phyloP scores from a whole-genome alignment of 2,888 invertebrate species.

The Beris chalybata region DNA sequence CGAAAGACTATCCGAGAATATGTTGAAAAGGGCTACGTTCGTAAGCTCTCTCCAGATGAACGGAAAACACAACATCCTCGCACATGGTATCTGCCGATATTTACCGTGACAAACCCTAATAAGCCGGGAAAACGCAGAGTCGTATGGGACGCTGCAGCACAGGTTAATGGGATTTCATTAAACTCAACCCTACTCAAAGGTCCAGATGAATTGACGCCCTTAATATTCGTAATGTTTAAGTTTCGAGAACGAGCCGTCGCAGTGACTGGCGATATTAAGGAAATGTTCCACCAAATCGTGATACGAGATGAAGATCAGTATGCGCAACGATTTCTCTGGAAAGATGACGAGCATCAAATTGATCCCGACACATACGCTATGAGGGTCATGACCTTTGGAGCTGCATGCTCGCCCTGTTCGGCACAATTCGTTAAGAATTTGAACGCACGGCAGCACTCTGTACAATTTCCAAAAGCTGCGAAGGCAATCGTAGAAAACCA shows the following conservation, averaged over 20 bases:
- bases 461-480: slow-evolving; percentile 40
- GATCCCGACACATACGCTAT: slow-evolving; percentile 37
- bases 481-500: slow-evolving; percentile 43
- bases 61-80: too few species aligned
- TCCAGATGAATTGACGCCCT: slow-evolving; percentile 46
- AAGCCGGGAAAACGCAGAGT: slow-evolving; percentile 45
- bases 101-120: slow-evolving; percentile 40
- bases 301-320: slow-evolving; percentile 43
- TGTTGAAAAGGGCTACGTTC: too few species aligned
- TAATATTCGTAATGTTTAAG: slow-evolving; percentile 47
- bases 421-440: slow-evolving; percentile 40
- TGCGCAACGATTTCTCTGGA: slow-evolving; percentile 45
- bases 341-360: slow-evolving; percentile 34
- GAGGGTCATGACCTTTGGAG: slow-evolving; percentile 40
- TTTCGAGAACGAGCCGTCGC: slow-evolving; percentile 49
- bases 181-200: slow-evolving; percentile 47
- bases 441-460: slow-evolving; percentile 34
- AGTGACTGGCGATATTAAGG: slow-evolving; percentile 45
- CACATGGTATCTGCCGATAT: too few species aligned
- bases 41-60: too few species aligned
- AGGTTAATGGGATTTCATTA: slow-evolving; percentile 42
- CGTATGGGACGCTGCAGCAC: slow-evolving; percentile 48
- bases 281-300: slow-evolving; percentile 43
- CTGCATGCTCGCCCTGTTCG: slow-evolving; percentile 38
- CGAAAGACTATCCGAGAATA: too few species aligned